Evolutionary conservation across 2,113 vertebrate species (phyloP).

Genomic region (Sinosuthora webbiana): DNA sequence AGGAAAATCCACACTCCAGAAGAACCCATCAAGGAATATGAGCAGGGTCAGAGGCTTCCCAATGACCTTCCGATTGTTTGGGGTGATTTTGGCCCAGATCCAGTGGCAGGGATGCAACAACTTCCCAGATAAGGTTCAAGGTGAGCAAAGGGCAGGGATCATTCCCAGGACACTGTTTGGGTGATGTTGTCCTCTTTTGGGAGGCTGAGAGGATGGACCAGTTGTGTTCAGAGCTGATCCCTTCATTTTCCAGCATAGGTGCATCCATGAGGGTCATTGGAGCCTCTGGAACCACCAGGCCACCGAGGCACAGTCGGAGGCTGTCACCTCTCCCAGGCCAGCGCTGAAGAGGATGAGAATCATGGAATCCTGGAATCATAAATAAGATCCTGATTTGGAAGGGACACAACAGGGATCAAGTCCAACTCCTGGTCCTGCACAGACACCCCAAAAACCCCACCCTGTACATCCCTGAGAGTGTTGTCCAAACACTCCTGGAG

Average conservation of each 20-base stretch:
- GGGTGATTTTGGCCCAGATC: background rate
- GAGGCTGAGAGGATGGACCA: background rate
- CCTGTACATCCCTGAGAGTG: rapidly evolving
- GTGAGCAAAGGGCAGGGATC: background rate
- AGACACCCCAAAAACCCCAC: background rate
- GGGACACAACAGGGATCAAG: background rate
- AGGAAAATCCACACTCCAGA: background rate
- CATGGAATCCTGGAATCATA: background rate
- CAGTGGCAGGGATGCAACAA: background rate
- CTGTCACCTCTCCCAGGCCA: background rate
- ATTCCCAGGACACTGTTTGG: background rate
- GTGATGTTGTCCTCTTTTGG: background rate
- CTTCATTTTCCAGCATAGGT: background rate
- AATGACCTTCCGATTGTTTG: background rate
- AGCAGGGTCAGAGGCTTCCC: background rate
- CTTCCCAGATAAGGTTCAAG: background rate
- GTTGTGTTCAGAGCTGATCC: background rate
- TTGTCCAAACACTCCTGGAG: rapidly evolving
- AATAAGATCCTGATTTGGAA: background rate
- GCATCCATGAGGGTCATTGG: background rate
- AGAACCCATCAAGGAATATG: background rate
- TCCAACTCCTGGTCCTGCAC: background rate
- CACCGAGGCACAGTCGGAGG: background rate
- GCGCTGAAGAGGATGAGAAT: background rate
- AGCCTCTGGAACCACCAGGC: background rate